Evolutionary conservation across 2,113 vertebrate species (phyloP), one percentile per base, ranked within the genome.

Genomic region (Pelvicachromis taeniatus): DNA sequence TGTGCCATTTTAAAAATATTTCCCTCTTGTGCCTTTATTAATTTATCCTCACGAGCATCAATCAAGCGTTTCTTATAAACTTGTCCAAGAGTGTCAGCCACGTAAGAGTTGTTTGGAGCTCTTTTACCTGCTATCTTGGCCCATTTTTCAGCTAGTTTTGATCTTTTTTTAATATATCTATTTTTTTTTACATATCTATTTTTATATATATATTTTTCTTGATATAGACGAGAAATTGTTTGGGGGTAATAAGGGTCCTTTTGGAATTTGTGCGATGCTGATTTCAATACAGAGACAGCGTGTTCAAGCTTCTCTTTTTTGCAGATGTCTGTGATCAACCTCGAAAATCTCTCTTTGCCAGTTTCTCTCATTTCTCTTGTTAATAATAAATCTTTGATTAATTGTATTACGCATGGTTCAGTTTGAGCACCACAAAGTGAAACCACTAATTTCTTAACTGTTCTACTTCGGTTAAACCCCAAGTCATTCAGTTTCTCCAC

Each of bases 41-140:
- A 3, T 11, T 85, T n/a, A 1, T 50, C 9, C 4, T 19, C 0
- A 5, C 0, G 3, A 7, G 13, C 7, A 1, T 5, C 58, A 12
- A 78, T 1, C 6, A 95, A 77, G 10, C 21, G 23, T n/a, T 86
- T 84, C 58, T 93, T 94, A 11, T 90, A 40, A 65, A 94, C 5
- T 59, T 94, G 93, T 12, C 91, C 94, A 4, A 94, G 87, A 53
- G 93, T 94, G 81, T 95, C 92, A 35, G 87, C 91, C 2, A 90
- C 29, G 19, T 86, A 92, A 1, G 93, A 94, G 83, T 90, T 93
- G 7, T 83, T 48, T 26, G 19, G 50, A 13, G 45, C 87, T 82
- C 38, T 88, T 16, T 0, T 0, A 19, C 93, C 92, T 6, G 94
- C 91, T n/a, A 12, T 0, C 2, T 17, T 56, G 38, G 92, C 93